These are phyloP conservation scores for Aplocera efformata DNA, from an alignment of 2,888 invertebrate genomes.

Conservation along the genomic window DNA sequence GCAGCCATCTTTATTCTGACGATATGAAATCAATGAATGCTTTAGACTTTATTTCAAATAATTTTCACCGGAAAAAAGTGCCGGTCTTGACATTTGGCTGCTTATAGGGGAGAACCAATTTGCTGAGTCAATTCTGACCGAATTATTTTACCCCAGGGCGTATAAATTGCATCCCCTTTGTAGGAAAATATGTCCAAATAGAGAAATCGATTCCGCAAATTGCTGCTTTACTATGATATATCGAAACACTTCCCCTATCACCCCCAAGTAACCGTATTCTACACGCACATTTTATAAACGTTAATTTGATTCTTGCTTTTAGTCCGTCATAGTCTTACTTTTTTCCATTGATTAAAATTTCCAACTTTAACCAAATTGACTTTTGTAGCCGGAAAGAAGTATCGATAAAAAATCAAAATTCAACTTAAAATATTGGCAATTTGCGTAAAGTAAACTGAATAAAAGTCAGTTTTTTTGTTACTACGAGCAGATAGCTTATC, in stretches of 20 bases:
- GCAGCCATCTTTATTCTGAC: too few relatives aligned
- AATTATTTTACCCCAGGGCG: conserved; percentile 52
- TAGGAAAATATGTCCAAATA: conserved; percentile 23
- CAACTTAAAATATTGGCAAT: too few relatives aligned
- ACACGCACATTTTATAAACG: neutral
- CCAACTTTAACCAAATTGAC: too few relatives aligned
- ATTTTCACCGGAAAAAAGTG: conserved; percentile 28
- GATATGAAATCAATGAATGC: too few relatives aligned
- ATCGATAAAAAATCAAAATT: too few relatives aligned
- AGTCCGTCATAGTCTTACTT: too few relatives aligned
- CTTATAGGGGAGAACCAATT: conserved; percentile 43
- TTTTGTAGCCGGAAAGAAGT: too few relatives aligned
- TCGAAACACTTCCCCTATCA: conserved; percentile 5
- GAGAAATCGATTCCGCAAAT: conserved; percentile 21
- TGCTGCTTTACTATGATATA: conserved; percentile 15
- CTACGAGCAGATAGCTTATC: too few relatives aligned
- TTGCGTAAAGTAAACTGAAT: too few relatives aligned
- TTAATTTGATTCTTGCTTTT: neutral
- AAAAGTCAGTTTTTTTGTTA: too few relatives aligned
- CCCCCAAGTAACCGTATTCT: neutral
- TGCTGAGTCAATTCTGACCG: conserved; percentile 47
- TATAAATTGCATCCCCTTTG: conserved; percentile 42
- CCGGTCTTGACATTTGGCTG: conserved; percentile 42
- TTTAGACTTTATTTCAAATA: conserved; percentile 4
- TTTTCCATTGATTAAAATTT: too few relatives aligned